These are phyloP conservation scores for Budorcas taxicolor DNA, from an alignment of 2,113 vertebrate genomes.

Conservation along the genomic window DNA sequence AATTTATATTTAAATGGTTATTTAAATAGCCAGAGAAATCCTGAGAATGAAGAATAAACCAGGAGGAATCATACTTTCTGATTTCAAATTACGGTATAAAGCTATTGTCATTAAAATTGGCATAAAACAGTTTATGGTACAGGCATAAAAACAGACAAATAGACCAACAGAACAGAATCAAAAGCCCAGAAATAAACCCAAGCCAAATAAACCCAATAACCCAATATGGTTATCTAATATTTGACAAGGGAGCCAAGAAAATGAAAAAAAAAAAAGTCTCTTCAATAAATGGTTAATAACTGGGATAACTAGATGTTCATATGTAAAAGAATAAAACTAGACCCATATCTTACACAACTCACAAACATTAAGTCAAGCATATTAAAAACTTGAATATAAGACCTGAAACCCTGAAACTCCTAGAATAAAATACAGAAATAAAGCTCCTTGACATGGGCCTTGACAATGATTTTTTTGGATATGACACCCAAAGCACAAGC, in stretches of 20 bases:
- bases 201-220: neutral
- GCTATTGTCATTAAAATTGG: neutral
- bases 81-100: neutral
- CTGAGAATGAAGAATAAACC: neutral
- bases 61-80: neutral
- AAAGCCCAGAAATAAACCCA: neutral
- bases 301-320: neutral
- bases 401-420: neutral
- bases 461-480: neutral
- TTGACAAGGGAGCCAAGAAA: neutral
- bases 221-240: neutral
- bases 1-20: neutral
- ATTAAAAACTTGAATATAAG: neutral
- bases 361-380: neutral
- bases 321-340: neutral
- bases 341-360: neutral
- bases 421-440: neutral
- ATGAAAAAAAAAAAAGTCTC: neutral
- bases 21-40: neutral
- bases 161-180: neutral
- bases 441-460: neutral
- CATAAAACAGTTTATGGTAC: neutral
- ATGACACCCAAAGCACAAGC: neutral
- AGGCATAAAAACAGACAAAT: neutral
- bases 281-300: neutral